Percentiles rank a stretch among this genome's conserved stretches.
Conservation (phyloP, 2,797 vertebrate genomes). For the Coreius guichenoti region DNA sequence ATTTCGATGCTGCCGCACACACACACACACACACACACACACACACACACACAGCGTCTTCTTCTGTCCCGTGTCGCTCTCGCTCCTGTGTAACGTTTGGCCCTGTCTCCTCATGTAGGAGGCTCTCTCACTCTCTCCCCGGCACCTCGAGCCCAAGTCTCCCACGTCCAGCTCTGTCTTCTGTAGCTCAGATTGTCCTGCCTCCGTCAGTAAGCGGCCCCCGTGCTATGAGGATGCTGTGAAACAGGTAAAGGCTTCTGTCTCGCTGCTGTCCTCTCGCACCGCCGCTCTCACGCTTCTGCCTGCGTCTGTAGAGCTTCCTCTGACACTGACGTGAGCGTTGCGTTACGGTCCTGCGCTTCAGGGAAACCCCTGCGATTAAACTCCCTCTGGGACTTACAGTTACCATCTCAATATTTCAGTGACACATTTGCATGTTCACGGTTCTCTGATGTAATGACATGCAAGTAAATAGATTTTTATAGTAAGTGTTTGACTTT, state of each 20-base stretch:
- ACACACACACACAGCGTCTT: slow-evolving; percentile 36
- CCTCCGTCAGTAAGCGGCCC: slow-evolving; percentile 89
- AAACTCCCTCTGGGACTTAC: too few relatives aligned
- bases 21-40: slow-evolving; percentile 48
- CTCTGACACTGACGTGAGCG: neutral
- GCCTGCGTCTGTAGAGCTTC: neutral
- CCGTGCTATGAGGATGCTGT: slow-evolving; percentile 96
- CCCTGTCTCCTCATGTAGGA: slow-evolving; percentile 81
- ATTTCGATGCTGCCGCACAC: neutral
- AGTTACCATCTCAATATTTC: too few relatives aligned
- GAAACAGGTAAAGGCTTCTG: slow-evolving; percentile 88
- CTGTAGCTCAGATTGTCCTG: slow-evolving; percentile 86
- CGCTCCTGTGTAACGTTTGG: slow-evolving; percentile 53
- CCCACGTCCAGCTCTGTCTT: slow-evolving; percentile 84
- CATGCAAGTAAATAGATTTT: too few relatives aligned
- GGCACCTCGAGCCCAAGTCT: slow-evolving; percentile 88
- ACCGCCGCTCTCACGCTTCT: slow-evolving; percentile 27
- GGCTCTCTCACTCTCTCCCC: slow-evolving; percentile 82
- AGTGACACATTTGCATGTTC: too few relatives aligned
- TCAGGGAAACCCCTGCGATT: too few relatives aligned
- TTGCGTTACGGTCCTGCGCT: neutral
- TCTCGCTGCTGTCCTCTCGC: neutral
- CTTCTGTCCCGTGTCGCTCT: slow-evolving; percentile 30
- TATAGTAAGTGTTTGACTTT: too few relatives aligned
- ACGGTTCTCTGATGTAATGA: too few relatives aligned